phyloP scores from a whole-genome alignment of 2,113 vertebrate species.

The Misgurnus mizolepis region DNA sequence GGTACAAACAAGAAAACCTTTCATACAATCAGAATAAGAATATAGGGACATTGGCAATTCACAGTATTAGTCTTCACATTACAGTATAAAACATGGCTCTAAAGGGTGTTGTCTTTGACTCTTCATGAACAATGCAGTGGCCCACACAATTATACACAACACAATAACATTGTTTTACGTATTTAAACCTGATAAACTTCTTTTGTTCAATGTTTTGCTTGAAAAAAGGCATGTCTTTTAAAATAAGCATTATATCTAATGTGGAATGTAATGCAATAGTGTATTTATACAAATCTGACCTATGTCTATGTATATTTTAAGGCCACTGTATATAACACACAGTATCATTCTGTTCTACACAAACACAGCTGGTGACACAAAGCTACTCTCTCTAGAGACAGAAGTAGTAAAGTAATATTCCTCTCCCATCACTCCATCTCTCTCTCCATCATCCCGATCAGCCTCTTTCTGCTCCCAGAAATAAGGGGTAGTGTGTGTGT shows the following conservation, averaged over 20 bases:
- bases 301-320: no score
- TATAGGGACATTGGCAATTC: background rate
- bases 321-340: background rate
- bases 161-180: no score
- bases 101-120: background rate
- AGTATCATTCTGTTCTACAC: conserved; percentile 60
- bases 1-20: background rate
- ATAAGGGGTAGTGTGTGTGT: conserved; percentile 54
- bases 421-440: conserved; percentile 3
- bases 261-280: no score
- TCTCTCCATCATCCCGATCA: conserved; percentile 49
- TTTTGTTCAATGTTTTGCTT: no score
- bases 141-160: no score
- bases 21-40: background rate
- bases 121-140: background rate
- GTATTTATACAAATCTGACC: no score
- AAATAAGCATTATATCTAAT: no score
- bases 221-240: no score
- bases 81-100: background rate
- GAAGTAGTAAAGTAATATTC: conserved; percentile 9
- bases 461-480: conserved; percentile 66
- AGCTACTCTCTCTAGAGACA: conserved; percentile 69
- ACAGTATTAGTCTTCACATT: background rate
- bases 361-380: conserved; percentile 71
- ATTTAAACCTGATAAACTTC: no score